Evolutionary conservation across 2,113 vertebrate species (phyloP), one percentile per base, ranked within the genome.

Genomic region (Gallinago jamesoni): DNA sequence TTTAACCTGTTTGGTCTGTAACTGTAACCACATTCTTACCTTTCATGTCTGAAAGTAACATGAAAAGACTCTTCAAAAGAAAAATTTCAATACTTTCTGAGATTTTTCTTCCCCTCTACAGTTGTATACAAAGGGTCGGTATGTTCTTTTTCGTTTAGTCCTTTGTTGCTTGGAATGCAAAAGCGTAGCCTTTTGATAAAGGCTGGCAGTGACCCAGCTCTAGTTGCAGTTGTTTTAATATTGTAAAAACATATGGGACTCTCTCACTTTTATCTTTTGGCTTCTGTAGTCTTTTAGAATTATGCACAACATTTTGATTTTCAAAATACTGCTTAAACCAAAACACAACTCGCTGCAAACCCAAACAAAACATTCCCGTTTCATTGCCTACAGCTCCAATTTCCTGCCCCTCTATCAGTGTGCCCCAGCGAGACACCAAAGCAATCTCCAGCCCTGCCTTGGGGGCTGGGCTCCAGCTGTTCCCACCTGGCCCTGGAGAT

Each of bases 201-300:
- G 66, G 41, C 62, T 94, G 89, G 66, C 48, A 2, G 9, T 35
- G 66, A 78, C 53, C 43, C 91, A 95, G 69, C 70, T 87, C 48
- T 30, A 78, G 56, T 1, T 75, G 84, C 43, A 93, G 60, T 75
- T 91, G 77, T 53, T 93, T 82, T 56, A 84, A 57, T 69, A 75
- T 12, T 91, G 78, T 56, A 72, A 84, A 94, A 89, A 77, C 87
- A 79, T n/a, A 28, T 4, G 45, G 57, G 74, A 89, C 59, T 60
- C 83, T 47, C 45, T 47, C 4, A 1, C 64, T 94, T 91, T 96
- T 57, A 91, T 95, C 66, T 82, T 84, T 79, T 19, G 56, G 66
- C 31, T 91, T 96, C 70, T 48, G 53, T 68, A 87, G 74, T 68
- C 93, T 77, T 75, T 89, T 35, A 83, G 70, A 93, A 93, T 79